Evolutionary conservation across 2,797 vertebrate species (phyloP), one percentile per base, ranked within the genome.

Genomic region (Apodemus agrarius): DNA sequence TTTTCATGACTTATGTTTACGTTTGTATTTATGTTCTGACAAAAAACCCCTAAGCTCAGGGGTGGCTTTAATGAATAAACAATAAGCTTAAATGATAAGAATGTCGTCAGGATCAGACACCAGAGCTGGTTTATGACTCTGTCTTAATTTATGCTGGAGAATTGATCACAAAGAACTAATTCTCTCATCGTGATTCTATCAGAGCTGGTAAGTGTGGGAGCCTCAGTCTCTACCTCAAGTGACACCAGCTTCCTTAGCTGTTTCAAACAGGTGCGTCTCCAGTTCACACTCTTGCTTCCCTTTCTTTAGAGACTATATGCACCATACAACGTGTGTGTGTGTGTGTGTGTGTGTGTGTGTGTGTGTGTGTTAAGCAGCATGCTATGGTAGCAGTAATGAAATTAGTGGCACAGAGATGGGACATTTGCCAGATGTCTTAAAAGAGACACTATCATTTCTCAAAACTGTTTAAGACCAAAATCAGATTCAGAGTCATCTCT

Each of bases 31-130:
- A 97, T 96, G 90, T 96, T 95, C 95, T 96, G 79, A 83, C 72
- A 89, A 95, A 86, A 95, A 88, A 21, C 34, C 54, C 89, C 91
- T 84, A 95, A 93, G 93, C 92, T 85, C 65, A 67, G 24, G 75
- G 85, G 83, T 91, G 87, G 89, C 92, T 95, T 96, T 98, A 97
- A 96, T 95, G 94, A 96, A 96, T 97, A 96, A 97, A 94, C 93
- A 88, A 92, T 96, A 94, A 96, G 61, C 94, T 97, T 94, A 81
- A 97, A 95, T 96, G 75, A 94, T 97, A 96, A 96, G 96, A 86
- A 91, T 96, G 76, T 88, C 93, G 93, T 94, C 89, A 93, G 74
- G 80, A 94, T 37, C 76, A 90, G 72, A 95, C 93, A 65, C 59
- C 65, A 46, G 54, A 61, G 61, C 87, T 89, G 89, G 79, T 96